Conservation (phyloP, 2,113 vertebrate species). For the Lepus americanus region DNA sequence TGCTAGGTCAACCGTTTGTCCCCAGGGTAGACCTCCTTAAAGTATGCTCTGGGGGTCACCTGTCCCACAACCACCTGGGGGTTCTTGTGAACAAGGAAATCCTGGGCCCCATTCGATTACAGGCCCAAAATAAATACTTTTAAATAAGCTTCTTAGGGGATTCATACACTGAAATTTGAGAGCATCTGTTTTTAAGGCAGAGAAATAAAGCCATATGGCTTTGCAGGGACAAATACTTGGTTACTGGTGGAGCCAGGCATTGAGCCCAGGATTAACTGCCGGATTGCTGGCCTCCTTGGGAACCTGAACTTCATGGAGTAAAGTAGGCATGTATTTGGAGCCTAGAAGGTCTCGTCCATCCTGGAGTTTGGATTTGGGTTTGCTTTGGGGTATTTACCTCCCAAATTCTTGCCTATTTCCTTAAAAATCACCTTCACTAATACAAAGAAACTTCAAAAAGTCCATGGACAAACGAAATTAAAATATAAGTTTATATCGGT, state of each 20-base stretch:
- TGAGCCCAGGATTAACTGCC: not conserved
- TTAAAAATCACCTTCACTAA: not conserved
- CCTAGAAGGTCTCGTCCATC: not conserved
- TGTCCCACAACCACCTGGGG: not conserved
- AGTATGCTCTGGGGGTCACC: not conserved
- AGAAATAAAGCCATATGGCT: not conserved
- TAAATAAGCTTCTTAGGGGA: not conserved
- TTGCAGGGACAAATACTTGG: not conserved
- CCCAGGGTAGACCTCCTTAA: not conserved
- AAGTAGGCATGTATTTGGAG: not conserved
- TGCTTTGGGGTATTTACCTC: not conserved
- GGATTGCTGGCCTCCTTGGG: not conserved
- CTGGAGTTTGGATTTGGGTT: not conserved
- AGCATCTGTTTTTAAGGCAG: not conserved
- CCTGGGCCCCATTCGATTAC: not conserved
- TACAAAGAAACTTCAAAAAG: not conserved
- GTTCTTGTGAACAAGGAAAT: not conserved
- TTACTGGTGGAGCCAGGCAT: not conserved
- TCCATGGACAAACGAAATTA: no score
- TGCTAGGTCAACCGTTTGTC: no score
- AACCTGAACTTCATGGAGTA: not conserved
- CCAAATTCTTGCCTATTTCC: not conserved
- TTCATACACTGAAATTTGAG: not conserved
- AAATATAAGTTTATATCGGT: no score
- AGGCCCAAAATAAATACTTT: not conserved